These are phyloP conservation scores for Clupea harengus DNA, from an alignment of 2,113 vertebrate species.

Conservation along the genomic window DNA sequence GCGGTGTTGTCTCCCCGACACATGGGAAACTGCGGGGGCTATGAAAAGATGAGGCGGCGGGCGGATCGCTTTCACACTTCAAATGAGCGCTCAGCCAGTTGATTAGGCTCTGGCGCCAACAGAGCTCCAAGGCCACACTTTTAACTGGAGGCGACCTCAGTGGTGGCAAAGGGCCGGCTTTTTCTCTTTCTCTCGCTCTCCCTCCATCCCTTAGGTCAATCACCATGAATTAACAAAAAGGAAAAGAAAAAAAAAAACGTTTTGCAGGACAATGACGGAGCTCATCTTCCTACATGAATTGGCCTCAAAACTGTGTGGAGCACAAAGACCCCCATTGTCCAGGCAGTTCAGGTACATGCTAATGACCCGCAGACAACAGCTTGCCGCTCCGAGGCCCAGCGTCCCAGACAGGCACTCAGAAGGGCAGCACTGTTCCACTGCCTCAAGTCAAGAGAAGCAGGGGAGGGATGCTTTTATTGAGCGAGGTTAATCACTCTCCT, in stretches of 20 bases:
- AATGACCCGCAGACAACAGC: not conserved
- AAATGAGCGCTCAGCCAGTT: constrained; percentile 29
- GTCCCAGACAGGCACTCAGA: not conserved
- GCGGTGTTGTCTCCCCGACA: not conserved
- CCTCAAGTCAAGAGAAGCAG: not conserved
- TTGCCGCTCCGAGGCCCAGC: not conserved
- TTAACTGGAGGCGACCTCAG: constrained; percentile 29
- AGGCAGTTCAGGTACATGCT: not conserved
- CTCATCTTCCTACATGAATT: constrained; percentile 1
- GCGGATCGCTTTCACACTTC: constrained; percentile 38
- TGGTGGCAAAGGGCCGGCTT: not conserved
- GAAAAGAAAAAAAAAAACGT: not conserved
- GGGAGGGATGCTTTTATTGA: constrained; percentile 18
- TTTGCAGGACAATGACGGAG: not conserved
- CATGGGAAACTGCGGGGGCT: not conserved
- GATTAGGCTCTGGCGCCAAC: constrained; percentile 23
- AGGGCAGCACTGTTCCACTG: not conserved
- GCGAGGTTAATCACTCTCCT: constrained; percentile 7
- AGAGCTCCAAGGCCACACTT: constrained; percentile 17
- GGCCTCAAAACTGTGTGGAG: not conserved
- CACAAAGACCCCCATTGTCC: not conserved
- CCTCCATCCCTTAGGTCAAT: not conserved
- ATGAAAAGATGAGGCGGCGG: constrained; percentile 13
- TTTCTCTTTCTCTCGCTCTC: not conserved
- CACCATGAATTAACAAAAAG: not conserved